Base-by-base conservation (phyloP, 2,888 invertebrate genomes). In the Spodoptera picta region DNA sequence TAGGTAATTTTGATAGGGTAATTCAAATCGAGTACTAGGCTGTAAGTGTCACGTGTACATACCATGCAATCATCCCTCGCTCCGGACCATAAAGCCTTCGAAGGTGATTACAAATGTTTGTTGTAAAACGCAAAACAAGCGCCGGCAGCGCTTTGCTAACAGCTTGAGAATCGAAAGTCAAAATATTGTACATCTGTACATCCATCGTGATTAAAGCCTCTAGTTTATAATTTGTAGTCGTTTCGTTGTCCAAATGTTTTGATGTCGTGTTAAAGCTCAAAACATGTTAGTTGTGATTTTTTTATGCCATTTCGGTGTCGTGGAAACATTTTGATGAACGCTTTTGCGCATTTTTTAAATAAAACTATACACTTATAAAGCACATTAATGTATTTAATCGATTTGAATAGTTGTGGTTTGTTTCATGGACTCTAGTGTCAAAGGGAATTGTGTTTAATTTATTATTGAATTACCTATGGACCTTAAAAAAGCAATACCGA, bases 341-440 rank as follows among this genome's bases (percentile, higher is more conserved):
- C 93, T 92, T 93, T 94, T 94, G 93, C 93, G 93, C 91, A 86
- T 89, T 90, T 92, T 87, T 91, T 79, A 77, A 86, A 82, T 73
- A 77, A 77, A 76, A 83, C 80, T 85, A 82, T 85, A 84, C 81
- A 85, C 82, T 81, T 75, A 68, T 82, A 80, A 75, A 67, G 81
- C 84, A 83, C 83, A 69, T 59, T 48, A 59, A 74, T 78, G 70
- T 83, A 76, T 76, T 61, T 75, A 60, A 74, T 77, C 62, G 43
- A 58, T 41, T 64, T 51, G 24, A 59, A 65, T 69, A 71, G 60
- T 60, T 47, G 61, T 31, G 41, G 61, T 68, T 64, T 47, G 19
- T 73, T 82, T 60, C 11, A 66, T 48, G 57, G 60, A 69, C 53
- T 56, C 62, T 43, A 64, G 64, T 69, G 65, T 69, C 61, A 71